Evolutionary conservation across 1,140 invertebrate genomes (phyloP).

Genomic region (Apis dorsata): DNA sequence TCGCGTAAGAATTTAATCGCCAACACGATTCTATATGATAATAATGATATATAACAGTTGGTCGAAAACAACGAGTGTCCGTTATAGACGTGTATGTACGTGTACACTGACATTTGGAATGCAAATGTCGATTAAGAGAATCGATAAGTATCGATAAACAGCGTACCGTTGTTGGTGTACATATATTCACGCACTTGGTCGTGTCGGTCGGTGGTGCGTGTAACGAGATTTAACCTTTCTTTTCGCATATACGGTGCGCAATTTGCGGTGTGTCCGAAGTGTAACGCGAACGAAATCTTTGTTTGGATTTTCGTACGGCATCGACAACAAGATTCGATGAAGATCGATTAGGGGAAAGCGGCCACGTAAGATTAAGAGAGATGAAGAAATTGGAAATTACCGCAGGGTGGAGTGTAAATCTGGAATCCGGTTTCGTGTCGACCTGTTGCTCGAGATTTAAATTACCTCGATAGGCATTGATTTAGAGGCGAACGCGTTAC

Average conservation of each 20-base stretch:
- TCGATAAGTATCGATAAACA: slow-evolving; percentile 55
- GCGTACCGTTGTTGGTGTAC: background rate
- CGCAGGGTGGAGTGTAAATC: background rate
- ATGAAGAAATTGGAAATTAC: background rate
- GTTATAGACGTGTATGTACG: background rate
- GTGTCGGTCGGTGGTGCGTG: background rate
- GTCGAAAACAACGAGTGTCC: too few species aligned
- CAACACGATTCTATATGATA: too few species aligned
- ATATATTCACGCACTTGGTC: slow-evolving; percentile 41
- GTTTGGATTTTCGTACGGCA: background rate
- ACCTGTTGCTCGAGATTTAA: background rate
- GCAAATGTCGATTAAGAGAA: slow-evolving; percentile 64
- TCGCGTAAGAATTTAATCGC: too few species aligned
- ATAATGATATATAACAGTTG: too few species aligned
- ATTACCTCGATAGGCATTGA: background rate
- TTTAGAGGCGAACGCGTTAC: background rate
- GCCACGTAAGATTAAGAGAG: background rate
- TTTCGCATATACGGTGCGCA: slow-evolving; percentile 8
- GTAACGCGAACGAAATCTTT: background rate
- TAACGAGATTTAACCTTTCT: slow-evolving; percentile 39
- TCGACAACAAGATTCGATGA: background rate
- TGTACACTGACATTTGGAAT: slow-evolving; percentile 65
- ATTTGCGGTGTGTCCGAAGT: slow-evolving; percentile 28
- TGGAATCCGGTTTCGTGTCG: background rate
- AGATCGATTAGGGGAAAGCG: too few species aligned